Evolutionary conservation across 1,140 invertebrate genomes (phyloP), one percentile per base, ranked within the genome.

Genomic region (Philotrypesis tridentata): DNA sequence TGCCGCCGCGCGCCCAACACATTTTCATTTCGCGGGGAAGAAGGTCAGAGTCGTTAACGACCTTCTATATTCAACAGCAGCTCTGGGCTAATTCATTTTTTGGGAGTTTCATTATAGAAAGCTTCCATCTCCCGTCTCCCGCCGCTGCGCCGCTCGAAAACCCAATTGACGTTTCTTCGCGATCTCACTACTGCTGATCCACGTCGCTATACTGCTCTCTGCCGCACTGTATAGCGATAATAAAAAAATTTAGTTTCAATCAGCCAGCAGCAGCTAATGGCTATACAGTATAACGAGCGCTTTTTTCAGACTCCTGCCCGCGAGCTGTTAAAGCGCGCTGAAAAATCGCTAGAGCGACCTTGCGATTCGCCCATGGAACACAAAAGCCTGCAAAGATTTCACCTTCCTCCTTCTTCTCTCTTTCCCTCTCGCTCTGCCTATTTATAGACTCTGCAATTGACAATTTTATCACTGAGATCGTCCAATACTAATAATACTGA

Each of bases 61-160:
- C 3, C 33, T 37, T 3, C 33, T 37, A 37, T 37, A 37, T 37
- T n/a, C n/a, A n/a, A n/a, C n/a, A n/a, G n/a, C n/a, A n/a, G n/a
- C n/a, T n/a, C n/a, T 3, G 33, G 25, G 27, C 63, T 65, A 29
- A 75, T 75, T 75, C n/a, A 77, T 77, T 77, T 77, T 77, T 55
- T n/a, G 33, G 61, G 23, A 3, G 43, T 29, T 23, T 17, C 17
- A 17, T 29, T 27, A 70, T 78, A 78, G 65, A 78, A 70, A 78
- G 76, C 33, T 55, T n/a, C n/a, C n/a, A n/a, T n/a, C n/a, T n/a
- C n/a, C n/a, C n/a, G n/a, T n/a, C n/a, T n/a, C n/a, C n/a, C n/a
- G n/a, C n/a, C n/a, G n/a, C n/a, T n/a, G n/a, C n/a, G n/a, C 21
- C 23, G 4, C 40, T 2, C 1, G 4, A 8, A 65, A 7, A 29